A percentile compares a stretch with the other conserved stretches of the same genome.
Evolutionary conservation across 2,797 vertebrate genomes (phyloP).

Genomic region (Simalia tracyae): DNA sequence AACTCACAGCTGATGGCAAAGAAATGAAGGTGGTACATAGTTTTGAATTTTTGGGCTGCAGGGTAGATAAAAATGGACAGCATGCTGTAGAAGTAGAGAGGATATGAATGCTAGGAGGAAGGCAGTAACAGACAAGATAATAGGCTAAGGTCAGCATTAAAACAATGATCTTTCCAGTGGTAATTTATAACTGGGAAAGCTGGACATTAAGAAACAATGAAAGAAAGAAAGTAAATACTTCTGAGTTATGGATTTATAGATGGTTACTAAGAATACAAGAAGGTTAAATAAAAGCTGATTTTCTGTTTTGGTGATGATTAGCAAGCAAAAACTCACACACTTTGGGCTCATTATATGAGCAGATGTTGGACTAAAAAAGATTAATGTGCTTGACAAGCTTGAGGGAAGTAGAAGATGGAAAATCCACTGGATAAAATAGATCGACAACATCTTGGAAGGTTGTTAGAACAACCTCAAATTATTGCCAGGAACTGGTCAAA

Average conservation of each 20-base stretch:
- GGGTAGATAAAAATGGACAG: neutral
- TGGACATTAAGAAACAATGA: neutral
- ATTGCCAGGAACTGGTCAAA: neutral
- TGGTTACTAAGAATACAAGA: neutral
- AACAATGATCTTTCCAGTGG: neutral
- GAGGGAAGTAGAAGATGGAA: neutral
- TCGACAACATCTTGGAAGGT: neutral
- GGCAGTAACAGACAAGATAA: neutral
- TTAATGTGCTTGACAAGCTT: neutral
- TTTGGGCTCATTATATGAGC: neutral
- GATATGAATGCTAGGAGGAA: neutral
- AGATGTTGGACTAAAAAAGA: neutral
- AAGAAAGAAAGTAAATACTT: neutral
- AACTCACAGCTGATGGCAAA: neutral
- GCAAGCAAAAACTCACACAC: neutral
- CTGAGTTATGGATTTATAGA: neutral
- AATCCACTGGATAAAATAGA: neutral
- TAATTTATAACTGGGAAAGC: neutral
- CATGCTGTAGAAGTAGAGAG: neutral
- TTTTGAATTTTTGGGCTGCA: neutral
- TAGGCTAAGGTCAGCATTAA: neutral
- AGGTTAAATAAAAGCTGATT: neutral
- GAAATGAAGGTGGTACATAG: neutral
- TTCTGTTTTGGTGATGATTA: neutral
- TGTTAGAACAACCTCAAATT: neutral